Conservation (phyloP, 2,113 vertebrate species). For the Uropsilus gracilis region DNA sequence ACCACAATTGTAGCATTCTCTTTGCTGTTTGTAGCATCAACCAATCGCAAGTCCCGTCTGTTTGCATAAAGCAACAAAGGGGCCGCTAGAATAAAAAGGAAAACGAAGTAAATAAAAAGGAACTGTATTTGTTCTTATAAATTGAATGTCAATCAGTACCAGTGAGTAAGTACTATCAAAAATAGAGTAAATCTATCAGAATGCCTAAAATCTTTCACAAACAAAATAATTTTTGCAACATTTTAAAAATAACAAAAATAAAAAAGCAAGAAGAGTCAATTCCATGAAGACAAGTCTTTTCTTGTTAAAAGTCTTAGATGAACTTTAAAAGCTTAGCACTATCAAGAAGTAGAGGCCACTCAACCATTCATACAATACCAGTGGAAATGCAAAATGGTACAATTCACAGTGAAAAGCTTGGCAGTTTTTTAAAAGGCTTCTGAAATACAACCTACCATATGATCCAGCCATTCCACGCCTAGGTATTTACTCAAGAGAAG, state of each 20-base stretch:
- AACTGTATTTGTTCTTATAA: slow-evolving; percentile 40
- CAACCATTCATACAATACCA: background rate
- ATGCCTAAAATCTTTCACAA: slow-evolving; percentile 27
- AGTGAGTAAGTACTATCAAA: slow-evolving; percentile 56
- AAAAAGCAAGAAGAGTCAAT: background rate
- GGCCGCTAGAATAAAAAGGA: slow-evolving; percentile 85
- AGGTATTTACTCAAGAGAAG: slow-evolving; percentile 38
- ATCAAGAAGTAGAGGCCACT: background rate
- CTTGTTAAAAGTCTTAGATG: slow-evolving; percentile 31
- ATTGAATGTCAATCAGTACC: slow-evolving; percentile 17
- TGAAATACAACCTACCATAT: slow-evolving; percentile 6
- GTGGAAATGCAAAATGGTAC: background rate
- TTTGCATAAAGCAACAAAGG: slow-evolving; percentile 97
- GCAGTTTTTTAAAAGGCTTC: slow-evolving; percentile 36
- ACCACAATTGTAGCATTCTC: slow-evolving; percentile 95
- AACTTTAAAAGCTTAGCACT: background rate
- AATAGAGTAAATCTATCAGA: slow-evolving; percentile 27
- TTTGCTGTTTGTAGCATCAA: slow-evolving; percentile 91
- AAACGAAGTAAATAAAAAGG: background rate
- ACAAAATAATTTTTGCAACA: slow-evolving; percentile 32
- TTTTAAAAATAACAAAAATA: slow-evolving; percentile 57
- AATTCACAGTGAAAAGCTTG: background rate
- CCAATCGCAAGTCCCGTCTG: slow-evolving; percentile 94
- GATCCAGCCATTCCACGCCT: background rate
- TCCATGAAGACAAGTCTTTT: background rate